Conservation (phyloP, 2,797 vertebrate genomes). For the Mycteria americana region DNA sequence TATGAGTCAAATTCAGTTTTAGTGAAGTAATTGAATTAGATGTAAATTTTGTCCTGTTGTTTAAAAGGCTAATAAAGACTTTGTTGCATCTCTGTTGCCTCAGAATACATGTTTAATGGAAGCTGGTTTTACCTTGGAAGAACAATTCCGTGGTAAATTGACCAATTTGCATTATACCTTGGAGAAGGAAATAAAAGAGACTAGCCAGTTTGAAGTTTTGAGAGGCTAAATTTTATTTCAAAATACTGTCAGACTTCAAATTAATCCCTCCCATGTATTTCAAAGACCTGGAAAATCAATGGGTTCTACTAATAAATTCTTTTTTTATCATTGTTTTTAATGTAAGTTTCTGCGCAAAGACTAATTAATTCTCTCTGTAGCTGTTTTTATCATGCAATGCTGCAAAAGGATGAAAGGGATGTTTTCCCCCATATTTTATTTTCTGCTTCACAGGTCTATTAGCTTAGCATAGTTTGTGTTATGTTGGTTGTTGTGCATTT, state of each 20-base stretch:
- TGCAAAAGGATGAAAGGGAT: conserved; percentile 4
- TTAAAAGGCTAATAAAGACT: not conserved
- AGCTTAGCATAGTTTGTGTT: not conserved
- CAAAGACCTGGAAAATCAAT: conserved; percentile 40
- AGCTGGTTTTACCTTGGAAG: not conserved
- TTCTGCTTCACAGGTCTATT: not conserved
- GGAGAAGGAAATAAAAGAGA: not conserved
- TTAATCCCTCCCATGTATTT: not conserved
- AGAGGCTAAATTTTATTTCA: not conserved
- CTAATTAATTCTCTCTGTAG: not conserved
- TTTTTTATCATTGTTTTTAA: conserved; percentile 7
- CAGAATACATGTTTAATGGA: not conserved
- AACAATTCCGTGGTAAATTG: not conserved
- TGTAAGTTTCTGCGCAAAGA: not conserved
- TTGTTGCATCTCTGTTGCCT: not conserved
- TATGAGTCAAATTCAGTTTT: not conserved
- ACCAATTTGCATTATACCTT: not conserved
- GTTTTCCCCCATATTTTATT: not conserved
- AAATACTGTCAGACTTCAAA: not conserved
- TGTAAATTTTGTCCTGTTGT: not conserved
- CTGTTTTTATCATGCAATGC: not conserved
- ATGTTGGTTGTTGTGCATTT: not conserved
- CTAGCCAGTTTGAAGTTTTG: not conserved
- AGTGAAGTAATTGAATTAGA: not conserved
- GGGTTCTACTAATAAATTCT: not conserved